Evolutionary conservation across 2,113 vertebrate genomes (phyloP), one percentile per base, ranked within the genome.

Genomic region (Myrmecobius fasciatus): DNA sequence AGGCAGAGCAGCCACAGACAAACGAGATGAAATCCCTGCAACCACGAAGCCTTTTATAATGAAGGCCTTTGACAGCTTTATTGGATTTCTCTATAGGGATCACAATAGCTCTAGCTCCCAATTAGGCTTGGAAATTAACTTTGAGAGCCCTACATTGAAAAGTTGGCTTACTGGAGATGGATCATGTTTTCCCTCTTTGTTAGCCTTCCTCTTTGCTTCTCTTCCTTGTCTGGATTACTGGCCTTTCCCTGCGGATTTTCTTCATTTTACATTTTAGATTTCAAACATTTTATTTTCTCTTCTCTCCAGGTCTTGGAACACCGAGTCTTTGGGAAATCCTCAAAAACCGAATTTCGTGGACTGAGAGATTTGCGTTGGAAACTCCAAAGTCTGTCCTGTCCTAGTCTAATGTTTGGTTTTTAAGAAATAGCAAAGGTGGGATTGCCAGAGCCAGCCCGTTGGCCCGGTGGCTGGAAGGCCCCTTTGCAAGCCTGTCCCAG

Each of bases 41-140:
- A 90, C 94, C 89, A 93, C 89, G 90, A 89, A 94, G 51, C 54
- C 91, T 90, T 96, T 94, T 91, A 91, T 95, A 90, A 26, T 28
- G 89, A 95, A 94, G 47, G 53, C n/a, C 52, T 96, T 91, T 94
- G 95, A 94, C 92, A 96, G 92, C 36, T 96, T 97, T 97, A 92
- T 91, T 97, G 95, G 89, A 91, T 94, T 96, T 96, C 93, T 48
- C 95, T 96, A 52, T 91, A 94, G 91, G 94, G 94, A 95, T 94
- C 94, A 91, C 96, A 96, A 88, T 91, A 93, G 67, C 90, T 93
- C 92, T 5, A 89, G 0, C 89, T 96, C 54, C 92, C 90, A 96
- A 88, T 96, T 97, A 93, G 75, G 93, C 97, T 96, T 95, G 92
- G 93, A 97, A 97, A 96, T 97, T 90, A 96, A 94, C 92, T 94